Evolutionary conservation across 2,888 invertebrate genomes (phyloP).

Genomic region (Cecidostiba fungosa): DNA sequence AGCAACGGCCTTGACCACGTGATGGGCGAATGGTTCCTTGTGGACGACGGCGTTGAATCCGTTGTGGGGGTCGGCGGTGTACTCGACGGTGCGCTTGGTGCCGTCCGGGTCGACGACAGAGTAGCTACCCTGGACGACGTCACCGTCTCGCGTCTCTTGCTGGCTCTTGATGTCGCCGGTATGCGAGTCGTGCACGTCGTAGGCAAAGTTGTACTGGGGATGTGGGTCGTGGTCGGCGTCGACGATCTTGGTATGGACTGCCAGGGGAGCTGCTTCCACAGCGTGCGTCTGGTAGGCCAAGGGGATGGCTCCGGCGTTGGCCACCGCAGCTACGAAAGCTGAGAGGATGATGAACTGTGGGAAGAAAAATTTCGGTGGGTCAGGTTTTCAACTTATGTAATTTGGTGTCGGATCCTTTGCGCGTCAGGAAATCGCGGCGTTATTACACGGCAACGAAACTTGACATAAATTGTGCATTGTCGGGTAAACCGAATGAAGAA

Average conservation of each 20-base stretch:
- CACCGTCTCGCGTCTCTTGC: constrained; percentile 71
- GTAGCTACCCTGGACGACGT: constrained; percentile 72
- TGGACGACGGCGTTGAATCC: constrained; percentile 73
- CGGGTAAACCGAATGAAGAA: background rate
- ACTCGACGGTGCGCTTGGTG: constrained; percentile 69
- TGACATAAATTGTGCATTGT: background rate
- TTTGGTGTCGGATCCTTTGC: background rate
- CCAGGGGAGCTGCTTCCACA: background rate
- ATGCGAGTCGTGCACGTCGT: constrained; percentile 70
- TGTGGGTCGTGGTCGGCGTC: constrained; percentile 72
- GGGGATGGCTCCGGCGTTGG: constrained; percentile 28
- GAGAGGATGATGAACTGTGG: constrained; percentile 32
- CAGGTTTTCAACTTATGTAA: background rate
- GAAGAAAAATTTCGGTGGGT: background rate
- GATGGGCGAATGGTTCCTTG: constrained; percentile 67
- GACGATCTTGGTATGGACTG: constrained; percentile 20
- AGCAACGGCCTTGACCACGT: constrained; percentile 43
- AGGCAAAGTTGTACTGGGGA: constrained; percentile 77
- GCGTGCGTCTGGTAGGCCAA: constrained; percentile 25
- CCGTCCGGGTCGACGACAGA: constrained; percentile 70
- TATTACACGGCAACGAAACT: background rate
- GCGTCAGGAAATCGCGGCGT: background rate
- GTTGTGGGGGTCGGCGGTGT: constrained; percentile 70
- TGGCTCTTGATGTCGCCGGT: constrained; percentile 69
- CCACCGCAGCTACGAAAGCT: constrained; percentile 5